phyloP scores from a whole-genome alignment of 2,113 vertebrate species.

The Guaruba guarouba region DNA sequence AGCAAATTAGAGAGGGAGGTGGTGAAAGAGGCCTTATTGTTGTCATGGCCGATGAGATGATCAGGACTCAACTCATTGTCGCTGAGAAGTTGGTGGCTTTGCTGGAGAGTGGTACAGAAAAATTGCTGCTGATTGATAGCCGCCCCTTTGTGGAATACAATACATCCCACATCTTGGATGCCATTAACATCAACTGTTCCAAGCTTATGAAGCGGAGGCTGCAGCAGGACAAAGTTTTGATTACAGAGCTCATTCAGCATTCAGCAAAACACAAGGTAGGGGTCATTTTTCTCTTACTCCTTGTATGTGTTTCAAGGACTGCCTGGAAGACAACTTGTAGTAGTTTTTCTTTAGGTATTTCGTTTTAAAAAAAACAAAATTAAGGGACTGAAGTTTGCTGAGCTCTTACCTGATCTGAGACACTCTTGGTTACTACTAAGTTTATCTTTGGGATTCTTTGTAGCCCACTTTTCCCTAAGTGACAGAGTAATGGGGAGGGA shows the following conservation, averaged over 20 bases:
- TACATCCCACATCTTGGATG: conserved; percentile 90
- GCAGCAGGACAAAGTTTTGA: conserved; percentile 94
- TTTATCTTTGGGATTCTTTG: background rate
- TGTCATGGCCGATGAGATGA: conserved; percentile 81
- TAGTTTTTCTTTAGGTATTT: background rate
- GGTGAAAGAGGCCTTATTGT: conserved; percentile 57
- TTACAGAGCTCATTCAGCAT: conserved; percentile 92
- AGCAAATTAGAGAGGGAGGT: conserved; percentile 69
- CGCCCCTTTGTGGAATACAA: conserved; percentile 96
- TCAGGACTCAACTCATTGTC: conserved; percentile 74
- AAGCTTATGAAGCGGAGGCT: conserved; percentile 97
- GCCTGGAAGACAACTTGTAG: background rate
- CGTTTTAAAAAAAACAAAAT: background rate
- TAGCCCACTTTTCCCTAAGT: background rate
- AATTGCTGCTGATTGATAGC: conserved; percentile 91
- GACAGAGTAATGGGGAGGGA: background rate
- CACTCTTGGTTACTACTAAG: background rate
- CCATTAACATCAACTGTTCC: conserved; percentile 95
- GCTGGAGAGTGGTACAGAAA: conserved; percentile 87
- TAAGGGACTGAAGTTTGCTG: background rate
- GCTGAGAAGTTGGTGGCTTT: conserved; percentile 87
- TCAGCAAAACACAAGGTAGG: conserved; percentile 90
- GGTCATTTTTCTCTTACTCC: background rate
- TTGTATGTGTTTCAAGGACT: background rate
- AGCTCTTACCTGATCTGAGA: background rate